These are phyloP conservation scores for Rhagoletis pomonella DNA, from an alignment of 1,140 invertebrate genomes.

Conservation along the genomic window DNA sequence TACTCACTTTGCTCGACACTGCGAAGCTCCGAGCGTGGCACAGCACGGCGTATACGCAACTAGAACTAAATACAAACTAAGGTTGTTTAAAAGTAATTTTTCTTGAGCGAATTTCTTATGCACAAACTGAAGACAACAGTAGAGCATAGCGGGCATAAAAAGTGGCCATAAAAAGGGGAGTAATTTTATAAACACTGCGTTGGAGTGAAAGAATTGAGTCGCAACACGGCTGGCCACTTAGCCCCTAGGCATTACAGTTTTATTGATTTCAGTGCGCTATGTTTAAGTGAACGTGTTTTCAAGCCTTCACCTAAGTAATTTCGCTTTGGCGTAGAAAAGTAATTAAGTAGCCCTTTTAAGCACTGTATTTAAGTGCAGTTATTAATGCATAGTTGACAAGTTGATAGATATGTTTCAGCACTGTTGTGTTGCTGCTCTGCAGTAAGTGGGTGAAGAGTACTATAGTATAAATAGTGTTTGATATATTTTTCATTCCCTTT, in stretches of 20 bases:
- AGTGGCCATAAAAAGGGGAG: too few species aligned
- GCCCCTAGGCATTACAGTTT: too few species aligned
- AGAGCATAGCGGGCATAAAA: too few species aligned
- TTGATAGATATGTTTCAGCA: not conserved
- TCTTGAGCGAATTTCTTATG: not conserved
- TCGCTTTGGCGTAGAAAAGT: not conserved
- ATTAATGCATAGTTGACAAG: not conserved
- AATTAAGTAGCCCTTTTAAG: not conserved
- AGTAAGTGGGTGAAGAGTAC: too few species aligned
- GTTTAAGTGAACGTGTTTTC: not conserved
- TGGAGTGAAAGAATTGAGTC: too few species aligned
- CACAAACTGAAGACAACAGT: not conserved
- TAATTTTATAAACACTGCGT: too few species aligned
- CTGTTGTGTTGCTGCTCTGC: not conserved
- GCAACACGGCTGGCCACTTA: too few species aligned
- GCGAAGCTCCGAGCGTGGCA: not conserved
- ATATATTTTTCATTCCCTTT: too few species aligned
- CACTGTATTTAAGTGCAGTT: not conserved
- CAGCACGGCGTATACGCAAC: conserved; percentile 30
- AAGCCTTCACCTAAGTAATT: not conserved
- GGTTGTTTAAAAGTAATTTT: not conserved
- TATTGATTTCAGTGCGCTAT: too few species aligned
- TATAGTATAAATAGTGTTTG: too few species aligned
- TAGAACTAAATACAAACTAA: not conserved
- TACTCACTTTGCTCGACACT: not conserved